Conservation (phyloP, 2,113 vertebrate genomes). For the Cranoglanis bouderius region DNA sequence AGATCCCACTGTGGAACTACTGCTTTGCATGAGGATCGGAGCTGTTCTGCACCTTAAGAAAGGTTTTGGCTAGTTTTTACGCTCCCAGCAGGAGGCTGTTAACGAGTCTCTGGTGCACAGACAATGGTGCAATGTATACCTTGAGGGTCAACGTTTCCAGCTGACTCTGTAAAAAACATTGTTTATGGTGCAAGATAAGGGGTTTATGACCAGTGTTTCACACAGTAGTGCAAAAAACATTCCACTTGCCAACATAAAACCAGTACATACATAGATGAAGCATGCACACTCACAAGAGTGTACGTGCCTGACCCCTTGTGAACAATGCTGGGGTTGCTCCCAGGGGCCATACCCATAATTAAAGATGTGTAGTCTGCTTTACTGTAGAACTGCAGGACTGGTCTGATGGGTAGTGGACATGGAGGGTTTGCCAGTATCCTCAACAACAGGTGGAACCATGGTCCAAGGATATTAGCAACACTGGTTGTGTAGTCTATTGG, state of each 20-base stretch:
- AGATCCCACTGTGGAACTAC: background rate
- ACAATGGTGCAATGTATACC: background rate
- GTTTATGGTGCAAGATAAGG: constrained; percentile 16
- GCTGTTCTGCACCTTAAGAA: background rate
- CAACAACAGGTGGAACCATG: background rate
- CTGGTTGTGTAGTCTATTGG: background rate
- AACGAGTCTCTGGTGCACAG: background rate
- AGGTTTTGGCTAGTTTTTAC: background rate
- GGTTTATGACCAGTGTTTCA: constrained; percentile 10
- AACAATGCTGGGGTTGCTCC: background rate
- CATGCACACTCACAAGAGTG: background rate
- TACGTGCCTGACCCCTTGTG: background rate
- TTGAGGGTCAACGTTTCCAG: background rate
- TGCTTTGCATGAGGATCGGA: background rate
- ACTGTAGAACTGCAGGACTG: background rate
- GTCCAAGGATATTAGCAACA: background rate
- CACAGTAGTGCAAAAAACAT: background rate
- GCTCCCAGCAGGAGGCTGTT: background rate
- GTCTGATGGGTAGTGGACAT: background rate
- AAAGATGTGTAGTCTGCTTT: background rate
- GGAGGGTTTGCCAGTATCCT: background rate
- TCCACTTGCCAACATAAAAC: background rate
- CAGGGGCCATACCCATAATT: no score
- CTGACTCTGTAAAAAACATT: background rate
- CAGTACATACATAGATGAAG: background rate